These are phyloP conservation scores for Vanacampus margaritifer DNA, from an alignment of 2,113 vertebrate species.

Conservation along the genomic window DNA sequence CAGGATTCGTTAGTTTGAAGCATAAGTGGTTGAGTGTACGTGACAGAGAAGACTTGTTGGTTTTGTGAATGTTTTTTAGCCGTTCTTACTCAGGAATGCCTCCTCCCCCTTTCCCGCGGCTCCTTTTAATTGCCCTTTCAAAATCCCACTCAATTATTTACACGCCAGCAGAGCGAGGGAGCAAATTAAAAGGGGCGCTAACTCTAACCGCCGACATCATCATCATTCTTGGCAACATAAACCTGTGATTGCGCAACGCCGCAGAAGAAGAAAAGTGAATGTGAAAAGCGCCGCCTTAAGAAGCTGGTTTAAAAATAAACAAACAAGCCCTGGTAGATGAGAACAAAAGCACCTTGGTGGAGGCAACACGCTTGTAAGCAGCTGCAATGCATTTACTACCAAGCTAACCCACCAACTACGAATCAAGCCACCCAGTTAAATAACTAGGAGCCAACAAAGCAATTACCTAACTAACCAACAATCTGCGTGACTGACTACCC, in stretches of 20 bases:
- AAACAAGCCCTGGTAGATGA: neutral
- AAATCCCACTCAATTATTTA: constrained; percentile 76
- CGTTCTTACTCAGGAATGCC: constrained; percentile 69
- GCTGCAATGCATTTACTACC: neutral
- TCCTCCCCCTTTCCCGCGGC: constrained; percentile 64
- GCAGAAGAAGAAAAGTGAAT: neutral
- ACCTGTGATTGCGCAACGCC: neutral
- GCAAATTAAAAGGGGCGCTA: constrained; percentile 9
- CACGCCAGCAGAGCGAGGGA: constrained; percentile 33
- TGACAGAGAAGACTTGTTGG: constrained; percentile 11
- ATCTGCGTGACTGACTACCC: too few species aligned
- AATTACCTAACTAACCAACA: too few species aligned
- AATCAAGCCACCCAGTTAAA: too few species aligned
- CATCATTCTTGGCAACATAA: neutral
- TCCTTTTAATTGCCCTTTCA: constrained; percentile 69
- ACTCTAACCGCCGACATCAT: neutral
- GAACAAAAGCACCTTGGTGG: neutral
- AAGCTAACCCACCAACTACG: neutral
- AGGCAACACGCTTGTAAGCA: neutral
- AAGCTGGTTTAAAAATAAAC: neutral
- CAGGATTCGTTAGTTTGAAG: too few species aligned
- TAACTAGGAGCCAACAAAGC: too few species aligned
- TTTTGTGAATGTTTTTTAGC: constrained; percentile 61
- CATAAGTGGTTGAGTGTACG: too few species aligned
- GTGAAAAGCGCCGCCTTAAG: neutral